Evolutionary conservation across 2,888 invertebrate species (phyloP).

Genomic region (Tinea trinotella): DNA sequence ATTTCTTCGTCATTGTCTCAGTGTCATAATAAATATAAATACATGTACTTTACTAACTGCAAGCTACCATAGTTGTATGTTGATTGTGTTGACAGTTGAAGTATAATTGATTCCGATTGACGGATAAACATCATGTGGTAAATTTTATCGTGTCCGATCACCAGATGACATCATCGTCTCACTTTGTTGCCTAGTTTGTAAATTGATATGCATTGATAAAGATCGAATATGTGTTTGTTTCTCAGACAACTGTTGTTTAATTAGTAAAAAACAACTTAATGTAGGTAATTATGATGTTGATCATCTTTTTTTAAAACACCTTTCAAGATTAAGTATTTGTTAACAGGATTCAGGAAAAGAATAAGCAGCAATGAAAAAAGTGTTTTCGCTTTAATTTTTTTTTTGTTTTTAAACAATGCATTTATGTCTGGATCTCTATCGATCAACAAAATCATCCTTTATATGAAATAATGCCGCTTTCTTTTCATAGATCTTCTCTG

Average conservation of each 20-base stretch:
- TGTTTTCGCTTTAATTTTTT: no score
- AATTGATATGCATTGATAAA: slow-evolving; percentile 6
- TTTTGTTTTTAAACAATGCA: no score
- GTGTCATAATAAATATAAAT: slow-evolving; percentile 19
- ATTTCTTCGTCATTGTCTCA: slow-evolving; percentile 18
- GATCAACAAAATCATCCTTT: no score
- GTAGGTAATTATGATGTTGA: no score
- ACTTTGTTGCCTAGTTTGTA: slow-evolving; percentile 8
- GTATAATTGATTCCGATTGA: slow-evolving; percentile 13
- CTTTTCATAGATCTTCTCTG: no score
- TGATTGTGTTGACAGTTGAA: slow-evolving; percentile 8
- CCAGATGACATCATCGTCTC: slow-evolving; percentile 29
- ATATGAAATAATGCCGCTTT: no score
- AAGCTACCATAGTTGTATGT: slow-evolving; percentile 8
- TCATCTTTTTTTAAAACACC: no score
- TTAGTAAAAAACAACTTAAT: neutral
- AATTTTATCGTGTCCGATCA: slow-evolving; percentile 27
- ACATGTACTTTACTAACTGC: slow-evolving; percentile 8
- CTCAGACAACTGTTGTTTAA: neutral
- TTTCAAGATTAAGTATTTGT: no score
- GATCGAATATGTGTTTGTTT: neutral
- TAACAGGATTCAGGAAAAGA: no score
- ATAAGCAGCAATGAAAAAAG: no score
- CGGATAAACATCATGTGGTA: slow-evolving; percentile 25
- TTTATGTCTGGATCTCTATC: no score